Evolutionary conservation across 2,888 invertebrate genomes (phyloP).

Genomic region (Synergus itoensis): DNA sequence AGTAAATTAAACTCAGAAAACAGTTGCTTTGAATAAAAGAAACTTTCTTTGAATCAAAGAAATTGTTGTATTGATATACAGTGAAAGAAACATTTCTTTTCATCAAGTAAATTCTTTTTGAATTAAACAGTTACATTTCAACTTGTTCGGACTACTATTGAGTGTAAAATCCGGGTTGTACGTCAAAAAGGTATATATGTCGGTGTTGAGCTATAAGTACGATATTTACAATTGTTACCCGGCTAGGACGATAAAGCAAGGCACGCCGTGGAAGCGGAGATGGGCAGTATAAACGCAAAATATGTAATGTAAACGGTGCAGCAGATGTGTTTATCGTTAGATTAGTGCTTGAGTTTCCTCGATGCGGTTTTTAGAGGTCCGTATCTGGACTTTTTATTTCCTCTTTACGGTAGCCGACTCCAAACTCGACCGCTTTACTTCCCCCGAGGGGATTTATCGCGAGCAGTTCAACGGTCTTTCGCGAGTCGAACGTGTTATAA

Average conservation of each 20-base stretch:
- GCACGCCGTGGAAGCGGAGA: conserved; percentile 6
- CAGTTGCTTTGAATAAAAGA: too few species aligned
- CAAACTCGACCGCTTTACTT: conserved; percentile 46
- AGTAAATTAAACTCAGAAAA: too few species aligned
- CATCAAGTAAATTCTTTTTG: too few species aligned
- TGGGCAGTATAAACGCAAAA: conserved; percentile 50
- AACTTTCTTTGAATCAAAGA: too few species aligned
- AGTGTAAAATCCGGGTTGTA: conserved; percentile 34
- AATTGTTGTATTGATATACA: too few species aligned
- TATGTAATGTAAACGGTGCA: conserved; percentile 50
- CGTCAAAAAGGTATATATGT: conserved; percentile 43
- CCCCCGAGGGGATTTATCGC: conserved; percentile 58
- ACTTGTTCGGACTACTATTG: background rate
- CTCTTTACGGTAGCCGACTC: conserved; percentile 28
- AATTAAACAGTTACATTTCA: background rate
- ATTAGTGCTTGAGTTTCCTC: conserved; percentile 55
- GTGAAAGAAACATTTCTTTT: too few species aligned
- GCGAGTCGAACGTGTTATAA: conserved; percentile 50
- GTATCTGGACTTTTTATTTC: conserved; percentile 39
- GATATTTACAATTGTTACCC: conserved; percentile 42
- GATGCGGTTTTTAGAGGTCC: conserved; percentile 39
- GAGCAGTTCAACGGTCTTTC: conserved; percentile 51
- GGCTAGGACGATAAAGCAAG: conserved; percentile 12
- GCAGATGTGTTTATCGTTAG: conserved; percentile 59
- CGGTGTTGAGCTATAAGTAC: conserved; percentile 17